Percentiles rank a stretch among this genome's conserved stretches.
Conservation (phyloP, 2,113 vertebrate species). For the Pleuronectes platessa region DNA sequence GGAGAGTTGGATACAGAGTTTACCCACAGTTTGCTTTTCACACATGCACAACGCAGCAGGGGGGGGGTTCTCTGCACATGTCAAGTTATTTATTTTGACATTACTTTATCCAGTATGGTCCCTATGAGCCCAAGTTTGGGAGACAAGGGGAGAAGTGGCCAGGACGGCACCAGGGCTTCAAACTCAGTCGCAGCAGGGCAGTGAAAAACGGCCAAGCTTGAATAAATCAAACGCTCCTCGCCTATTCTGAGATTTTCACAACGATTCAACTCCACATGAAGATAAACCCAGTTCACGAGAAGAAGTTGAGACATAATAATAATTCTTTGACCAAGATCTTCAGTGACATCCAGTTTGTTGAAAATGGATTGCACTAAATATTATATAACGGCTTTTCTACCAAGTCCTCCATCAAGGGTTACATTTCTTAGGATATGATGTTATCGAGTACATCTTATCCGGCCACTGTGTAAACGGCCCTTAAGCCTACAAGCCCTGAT, state of each 20-base stretch:
- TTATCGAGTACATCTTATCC: conserved; percentile 26
- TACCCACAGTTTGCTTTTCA: too few relatives aligned
- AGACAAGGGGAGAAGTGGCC: not conserved
- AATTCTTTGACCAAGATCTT: too few relatives aligned
- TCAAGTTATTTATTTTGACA: not conserved
- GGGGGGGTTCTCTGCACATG: too few relatives aligned
- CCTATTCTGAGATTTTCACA: not conserved
- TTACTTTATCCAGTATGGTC: not conserved
- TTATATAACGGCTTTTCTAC: not conserved
- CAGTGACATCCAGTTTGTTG: not conserved
- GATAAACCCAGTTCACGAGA: conserved; percentile 14
- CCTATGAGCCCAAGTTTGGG: not conserved
- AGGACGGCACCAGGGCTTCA: conserved; percentile 36
- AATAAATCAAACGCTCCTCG: conserved; percentile 6
- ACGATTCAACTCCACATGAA: not conserved
- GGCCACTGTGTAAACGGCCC: conserved; percentile 25
- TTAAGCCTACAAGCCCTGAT: conserved; percentile 41
- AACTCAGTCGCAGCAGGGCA: conserved; percentile 10
- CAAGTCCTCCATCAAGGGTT: not conserved
- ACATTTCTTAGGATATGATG: conserved; percentile 14
- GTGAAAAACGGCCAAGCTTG: conserved; percentile 20
- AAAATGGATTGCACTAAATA: not conserved
- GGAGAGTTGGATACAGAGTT: too few relatives aligned
- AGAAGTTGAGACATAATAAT: not conserved
- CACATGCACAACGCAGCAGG: too few relatives aligned